These are phyloP conservation scores for Xiphorhynchus elegans DNA, from an alignment of 2,113 vertebrate genomes.

Conservation along the genomic window DNA sequence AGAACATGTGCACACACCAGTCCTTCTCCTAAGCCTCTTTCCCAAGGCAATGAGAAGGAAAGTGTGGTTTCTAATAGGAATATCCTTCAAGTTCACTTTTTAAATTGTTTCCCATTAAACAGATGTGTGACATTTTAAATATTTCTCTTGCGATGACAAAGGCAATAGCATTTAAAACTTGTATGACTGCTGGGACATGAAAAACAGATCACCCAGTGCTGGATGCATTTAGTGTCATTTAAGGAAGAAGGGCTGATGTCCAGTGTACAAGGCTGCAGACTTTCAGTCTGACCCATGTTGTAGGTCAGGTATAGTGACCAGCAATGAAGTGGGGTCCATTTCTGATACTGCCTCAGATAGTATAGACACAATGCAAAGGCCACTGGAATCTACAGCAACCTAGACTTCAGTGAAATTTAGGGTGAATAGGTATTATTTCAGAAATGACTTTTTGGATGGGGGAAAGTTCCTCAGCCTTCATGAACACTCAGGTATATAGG, in stretches of 20 bases:
- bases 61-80: background rate
- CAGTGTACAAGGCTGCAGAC: background rate
- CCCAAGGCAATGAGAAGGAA: background rate
- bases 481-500: background rate
- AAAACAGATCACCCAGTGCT: background rate
- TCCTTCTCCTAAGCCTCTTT: background rate
- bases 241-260: background rate
- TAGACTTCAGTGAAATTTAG: background rate
- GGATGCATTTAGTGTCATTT: background rate
- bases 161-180: background rate
- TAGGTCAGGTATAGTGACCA: background rate
- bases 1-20: background rate
- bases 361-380: fast-evolving
- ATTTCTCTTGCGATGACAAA: background rate
- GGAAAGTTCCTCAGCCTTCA: background rate
- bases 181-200: fast-evolving
- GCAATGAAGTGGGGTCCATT: background rate
- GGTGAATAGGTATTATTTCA: background rate
- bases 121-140: background rate
- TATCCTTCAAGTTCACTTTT: background rate
- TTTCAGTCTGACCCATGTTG: background rate
- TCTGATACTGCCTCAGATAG: background rate
- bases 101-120: background rate
- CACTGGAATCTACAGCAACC: background rate
- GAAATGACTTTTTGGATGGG: background rate